phyloP scores from a whole-genome alignment of 2,888 invertebrate species.

The Andrena minutula region DNA sequence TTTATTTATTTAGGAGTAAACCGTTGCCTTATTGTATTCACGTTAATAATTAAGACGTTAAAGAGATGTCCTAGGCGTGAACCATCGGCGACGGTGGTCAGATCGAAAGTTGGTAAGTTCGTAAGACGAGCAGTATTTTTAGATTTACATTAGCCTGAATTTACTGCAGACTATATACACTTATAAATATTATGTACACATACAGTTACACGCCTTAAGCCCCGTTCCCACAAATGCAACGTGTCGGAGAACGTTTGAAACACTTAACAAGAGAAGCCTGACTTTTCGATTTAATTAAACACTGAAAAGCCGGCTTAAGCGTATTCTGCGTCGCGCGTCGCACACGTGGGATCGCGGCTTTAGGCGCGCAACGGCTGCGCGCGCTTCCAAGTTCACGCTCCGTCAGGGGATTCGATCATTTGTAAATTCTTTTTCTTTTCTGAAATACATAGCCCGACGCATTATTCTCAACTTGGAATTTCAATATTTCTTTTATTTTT shows the following conservation, averaged over 20 bases:
- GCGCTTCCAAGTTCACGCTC: conserved; percentile 27
- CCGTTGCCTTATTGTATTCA: conserved; percentile 81
- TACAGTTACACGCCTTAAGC: conserved; percentile 19
- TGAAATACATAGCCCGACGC: not conserved
- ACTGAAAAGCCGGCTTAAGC: not conserved
- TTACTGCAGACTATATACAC: conserved; percentile 76
- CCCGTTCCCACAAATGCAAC: not conserved
- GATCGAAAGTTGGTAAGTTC: conserved; percentile 69
- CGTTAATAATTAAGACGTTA: conserved; percentile 68
- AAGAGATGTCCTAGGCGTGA: conserved; percentile 14
- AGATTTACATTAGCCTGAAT: conserved; percentile 81
- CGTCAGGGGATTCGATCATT: not conserved
- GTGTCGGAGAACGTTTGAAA: not conserved
- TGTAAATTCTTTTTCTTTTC: too few relatives aligned
- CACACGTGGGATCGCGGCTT: conserved; percentile 34
- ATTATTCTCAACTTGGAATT: not conserved
- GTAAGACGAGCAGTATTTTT: conserved; percentile 83
- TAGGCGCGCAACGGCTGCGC: conserved; percentile 26
- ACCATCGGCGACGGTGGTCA: conserved; percentile 32
- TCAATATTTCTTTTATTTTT: not conserved
- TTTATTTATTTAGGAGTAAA: conserved; percentile 81
- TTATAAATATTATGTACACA: conserved; percentile 71
- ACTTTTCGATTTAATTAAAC: not conserved
- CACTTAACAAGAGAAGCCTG: not conserved
- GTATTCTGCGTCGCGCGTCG: conserved; percentile 6